Percentiles rank a stretch among this genome's conserved stretches.
These are phyloP conservation scores for Neotoma lepida DNA, from an alignment of 2,113 vertebrate genomes.

Conservation along the genomic window DNA sequence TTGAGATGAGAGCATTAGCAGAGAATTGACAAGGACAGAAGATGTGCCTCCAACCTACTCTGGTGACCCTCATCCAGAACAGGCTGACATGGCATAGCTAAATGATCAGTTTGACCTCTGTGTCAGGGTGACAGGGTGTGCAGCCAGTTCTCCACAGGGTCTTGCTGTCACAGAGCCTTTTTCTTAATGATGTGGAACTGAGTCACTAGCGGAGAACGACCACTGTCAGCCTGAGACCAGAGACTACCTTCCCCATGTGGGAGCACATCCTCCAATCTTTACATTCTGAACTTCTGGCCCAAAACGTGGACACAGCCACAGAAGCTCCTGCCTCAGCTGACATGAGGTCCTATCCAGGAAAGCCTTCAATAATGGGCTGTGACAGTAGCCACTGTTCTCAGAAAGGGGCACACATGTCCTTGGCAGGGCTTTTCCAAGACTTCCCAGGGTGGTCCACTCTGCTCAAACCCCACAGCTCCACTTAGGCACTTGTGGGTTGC, in stretches of 20 bases:
- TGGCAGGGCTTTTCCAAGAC: not conserved
- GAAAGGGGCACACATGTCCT: not conserved
- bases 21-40: not conserved
- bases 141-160: not conserved
- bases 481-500: not conserved
- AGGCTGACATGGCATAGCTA: not conserved
- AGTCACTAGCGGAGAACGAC: not conserved
- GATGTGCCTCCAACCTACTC: not conserved
- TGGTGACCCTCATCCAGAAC: not conserved
- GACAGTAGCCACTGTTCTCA: not conserved
- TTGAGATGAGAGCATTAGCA: not conserved
- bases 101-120: not conserved
- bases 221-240: not conserved
- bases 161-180: not conserved
- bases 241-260: not conserved
- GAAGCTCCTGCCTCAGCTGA: not conserved
- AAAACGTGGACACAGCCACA: not conserved
- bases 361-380: not conserved
- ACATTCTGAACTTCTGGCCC: not conserved
- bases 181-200: not conserved
- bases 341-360: not conserved
- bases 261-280: not conserved
- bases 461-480: not conserved
- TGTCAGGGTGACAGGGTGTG: rapidly evolving
- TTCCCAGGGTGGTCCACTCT: not conserved